Percentiles rank a stretch among this genome's conserved stretches.
Evolutionary conservation across 2,888 invertebrate genomes (phyloP).

Genomic region (Ethmia dodecea): DNA sequence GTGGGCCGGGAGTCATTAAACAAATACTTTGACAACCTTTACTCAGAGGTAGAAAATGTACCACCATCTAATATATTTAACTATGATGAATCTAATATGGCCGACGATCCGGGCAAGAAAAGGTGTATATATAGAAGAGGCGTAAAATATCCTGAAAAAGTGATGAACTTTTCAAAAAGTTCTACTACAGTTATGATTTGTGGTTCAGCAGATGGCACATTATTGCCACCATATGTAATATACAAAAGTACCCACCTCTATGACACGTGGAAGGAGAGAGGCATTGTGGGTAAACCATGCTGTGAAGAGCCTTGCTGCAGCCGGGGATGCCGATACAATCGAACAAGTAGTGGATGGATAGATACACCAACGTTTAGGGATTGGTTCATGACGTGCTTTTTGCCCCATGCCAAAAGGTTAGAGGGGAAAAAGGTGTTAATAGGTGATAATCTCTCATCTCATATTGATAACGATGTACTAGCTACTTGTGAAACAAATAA

Average conservation of each 20-base stretch:
- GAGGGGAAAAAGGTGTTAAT: slow-evolving; percentile 12
- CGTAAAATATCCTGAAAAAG: slow-evolving; percentile 32
- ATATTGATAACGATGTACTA: slow-evolving; percentile 14
- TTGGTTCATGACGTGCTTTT: slow-evolving; percentile 10
- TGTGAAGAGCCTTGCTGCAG: slow-evolving; percentile 1
- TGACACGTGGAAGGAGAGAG: slow-evolving; percentile 17
- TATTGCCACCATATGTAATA: slow-evolving; percentile 39
- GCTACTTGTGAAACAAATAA: slow-evolving; percentile 11
- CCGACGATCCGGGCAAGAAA: slow-evolving; percentile 35
- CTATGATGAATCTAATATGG: slow-evolving; percentile 39
- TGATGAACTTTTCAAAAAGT: slow-evolving; percentile 30
- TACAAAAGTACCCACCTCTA: slow-evolving; percentile 21
- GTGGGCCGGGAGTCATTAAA: slow-evolving; percentile 12
- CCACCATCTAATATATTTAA: slow-evolving; percentile 27
- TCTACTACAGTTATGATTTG: slow-evolving; percentile 33
- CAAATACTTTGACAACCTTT: slow-evolving; percentile 22
- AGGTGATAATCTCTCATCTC: slow-evolving; percentile 21
- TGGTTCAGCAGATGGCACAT: slow-evolving; percentile 31
- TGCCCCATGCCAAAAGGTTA: slow-evolving; percentile 11
- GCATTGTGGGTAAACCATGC: background rate
- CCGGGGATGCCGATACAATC: slow-evolving; percentile 4
- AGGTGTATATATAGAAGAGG: slow-evolving; percentile 24
- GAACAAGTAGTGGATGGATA: slow-evolving; percentile 14
- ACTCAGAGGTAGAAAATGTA: slow-evolving; percentile 17
- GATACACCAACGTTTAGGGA: slow-evolving; percentile 11